These are phyloP conservation scores for Macaria notata DNA, from an alignment of 2,888 invertebrate species.

Conservation along the genomic window DNA sequence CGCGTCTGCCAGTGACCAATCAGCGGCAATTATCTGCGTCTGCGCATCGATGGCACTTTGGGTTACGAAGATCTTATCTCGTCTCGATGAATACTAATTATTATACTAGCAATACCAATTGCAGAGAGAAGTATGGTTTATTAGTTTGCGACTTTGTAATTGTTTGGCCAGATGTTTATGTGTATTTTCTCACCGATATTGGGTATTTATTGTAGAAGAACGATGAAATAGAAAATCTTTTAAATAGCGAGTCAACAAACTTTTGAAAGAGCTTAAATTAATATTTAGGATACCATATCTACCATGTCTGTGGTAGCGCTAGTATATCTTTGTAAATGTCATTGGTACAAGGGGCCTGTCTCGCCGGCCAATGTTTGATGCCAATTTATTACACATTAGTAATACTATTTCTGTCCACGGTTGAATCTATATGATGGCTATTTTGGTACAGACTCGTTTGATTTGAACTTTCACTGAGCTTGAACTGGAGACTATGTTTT, in stretches of 20 bases:
- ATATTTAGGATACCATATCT: too few relatives aligned
- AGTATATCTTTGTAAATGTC: neutral
- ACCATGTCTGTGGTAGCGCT: too few relatives aligned
- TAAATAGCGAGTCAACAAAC: too few relatives aligned
- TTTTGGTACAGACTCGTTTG: neutral
- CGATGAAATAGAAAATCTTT: too few relatives aligned
- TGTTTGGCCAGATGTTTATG: too few relatives aligned
- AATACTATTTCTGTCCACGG: constrained; percentile 36
- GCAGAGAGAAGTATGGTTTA: too few relatives aligned
- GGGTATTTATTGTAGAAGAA: too few relatives aligned
- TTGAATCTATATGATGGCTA: constrained; percentile 8
- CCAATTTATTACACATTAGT: constrained; percentile 37
- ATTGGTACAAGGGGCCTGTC: constrained; percentile 22
- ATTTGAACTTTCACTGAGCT: neutral
- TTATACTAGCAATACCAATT: too few relatives aligned
- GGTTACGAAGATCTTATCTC: constrained; percentile 47
- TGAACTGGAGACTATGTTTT: too few relatives aligned
- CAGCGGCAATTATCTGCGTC: constrained; percentile 59
- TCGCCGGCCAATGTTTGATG: constrained; percentile 38
- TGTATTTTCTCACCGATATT: too few relatives aligned
- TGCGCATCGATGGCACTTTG: constrained; percentile 39
- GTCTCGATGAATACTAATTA: too few relatives aligned
- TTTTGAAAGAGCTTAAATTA: too few relatives aligned
- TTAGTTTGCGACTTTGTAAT: constrained; percentile 31
- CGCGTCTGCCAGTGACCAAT: constrained; percentile 47